Conservation (phyloP, 2,888 invertebrate species). For the Microlaimidae sp. region DNA sequence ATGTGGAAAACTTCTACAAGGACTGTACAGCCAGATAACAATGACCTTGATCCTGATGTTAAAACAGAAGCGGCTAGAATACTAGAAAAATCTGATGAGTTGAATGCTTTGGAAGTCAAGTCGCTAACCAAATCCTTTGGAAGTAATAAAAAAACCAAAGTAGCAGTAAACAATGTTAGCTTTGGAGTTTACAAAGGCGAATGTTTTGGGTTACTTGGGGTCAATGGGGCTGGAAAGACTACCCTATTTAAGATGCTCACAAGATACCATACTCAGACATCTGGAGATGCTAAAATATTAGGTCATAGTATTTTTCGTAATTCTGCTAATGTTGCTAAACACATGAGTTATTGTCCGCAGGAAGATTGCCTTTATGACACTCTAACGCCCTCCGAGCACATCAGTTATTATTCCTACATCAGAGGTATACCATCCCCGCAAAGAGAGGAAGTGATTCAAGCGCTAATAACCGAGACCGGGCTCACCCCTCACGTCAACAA, state of each 20-base stretch:
- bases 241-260: conserved; percentile 2
- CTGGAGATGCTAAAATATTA: not conserved
- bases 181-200: conserved; percentile 45
- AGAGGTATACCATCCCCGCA: not conserved
- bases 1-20: no score
- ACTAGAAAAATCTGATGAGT: conserved; percentile 36
- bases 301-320: not conserved
- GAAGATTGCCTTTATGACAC: not conserved
- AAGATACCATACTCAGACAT: not conserved
- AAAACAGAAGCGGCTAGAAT: conserved; percentile 25
- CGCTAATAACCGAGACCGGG: not conserved
- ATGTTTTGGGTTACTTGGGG: conserved; percentile 64
- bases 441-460: not conserved
- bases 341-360: conserved; percentile 1
- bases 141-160: not conserved
- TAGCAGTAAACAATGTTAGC: conserved; percentile 43
- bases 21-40: no score
- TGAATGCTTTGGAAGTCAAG: conserved; percentile 24
- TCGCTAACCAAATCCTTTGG: conserved; percentile 33
- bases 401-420: not conserved
- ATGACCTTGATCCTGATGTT: conserved; percentile 1
- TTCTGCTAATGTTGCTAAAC: not conserved
- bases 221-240: conserved; percentile 52
- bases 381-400: not conserved
- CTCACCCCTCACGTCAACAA: not conserved